Evolutionary conservation across 2,797 vertebrate genomes (phyloP).

Genomic region (Odontamblyopus lacepedii): DNA sequence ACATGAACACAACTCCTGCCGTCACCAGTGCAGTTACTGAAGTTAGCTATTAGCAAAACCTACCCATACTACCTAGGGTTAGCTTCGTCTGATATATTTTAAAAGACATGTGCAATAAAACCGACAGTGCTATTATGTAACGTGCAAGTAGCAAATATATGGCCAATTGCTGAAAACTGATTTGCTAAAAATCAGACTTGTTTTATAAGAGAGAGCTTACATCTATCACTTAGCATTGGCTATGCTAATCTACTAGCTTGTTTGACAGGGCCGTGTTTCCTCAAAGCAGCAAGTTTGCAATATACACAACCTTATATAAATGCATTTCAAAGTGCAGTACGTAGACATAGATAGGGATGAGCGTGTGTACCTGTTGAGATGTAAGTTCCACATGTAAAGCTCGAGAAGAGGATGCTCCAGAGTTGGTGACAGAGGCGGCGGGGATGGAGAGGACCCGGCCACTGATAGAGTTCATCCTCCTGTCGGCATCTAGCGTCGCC

Average conservation of each 20-base stretch:
- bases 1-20: not conserved
- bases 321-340: not conserved
- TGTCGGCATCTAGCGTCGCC: constrained; percentile 64
- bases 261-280: constrained; percentile 52
- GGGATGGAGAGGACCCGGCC: constrained; percentile 79
- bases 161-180: not conserved
- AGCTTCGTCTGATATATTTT: not conserved
- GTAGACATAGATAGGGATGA: too few relatives aligned
- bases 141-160: not conserved
- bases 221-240: constrained; percentile 39
- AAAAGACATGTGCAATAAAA: not conserved
- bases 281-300: constrained; percentile 21
- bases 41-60: constrained; percentile 38
- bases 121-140: not conserved
- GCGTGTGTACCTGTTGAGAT: constrained; percentile 87
- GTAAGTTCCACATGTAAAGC: constrained; percentile 92
- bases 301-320: not conserved
- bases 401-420: constrained; percentile 83
- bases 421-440: constrained; percentile 77
- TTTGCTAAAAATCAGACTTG: constrained; percentile 1
- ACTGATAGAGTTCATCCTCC: constrained; percentile 83
- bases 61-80: constrained; percentile 2
- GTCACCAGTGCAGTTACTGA: constrained; percentile 44
- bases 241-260: constrained; percentile 45
- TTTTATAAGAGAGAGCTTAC: constrained; percentile 32